Evolutionary conservation across 2,797 vertebrate species (phyloP), one percentile per base, ranked within the genome.

Genomic region (Protonibea diacanthus): DNA sequence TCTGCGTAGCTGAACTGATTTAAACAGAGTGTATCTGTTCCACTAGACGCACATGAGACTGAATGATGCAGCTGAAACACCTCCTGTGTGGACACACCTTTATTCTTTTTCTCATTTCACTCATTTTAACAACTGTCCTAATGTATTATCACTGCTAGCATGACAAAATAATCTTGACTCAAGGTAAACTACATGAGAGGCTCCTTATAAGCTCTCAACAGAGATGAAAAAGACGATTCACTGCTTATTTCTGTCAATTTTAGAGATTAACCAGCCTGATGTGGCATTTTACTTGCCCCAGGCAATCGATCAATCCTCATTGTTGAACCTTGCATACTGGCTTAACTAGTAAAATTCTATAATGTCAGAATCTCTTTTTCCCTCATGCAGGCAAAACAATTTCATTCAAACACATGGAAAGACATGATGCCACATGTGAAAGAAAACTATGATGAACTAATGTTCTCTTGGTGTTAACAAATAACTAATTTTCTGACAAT

Each of bases 391-490:
- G 5, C 47, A 55, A 58, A 38, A 10, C 8, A 21, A 33, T 23
- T 55, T 53, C 13, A 48, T 11, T n/a, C 9, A 57, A n/a, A 10
- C 44, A 23, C 17, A 40, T 1, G 20, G 17, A 59, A 40, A 61
- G 52, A 42, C 61, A 55, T 13, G 2, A 58, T 27, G 17, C 23
- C 25, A 4, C 20, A 42, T 59, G 7, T 38, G 33, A 21, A 33
- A 72, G 59, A 42, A 23, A 2, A 52, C 25, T 27, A 27, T 3
- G 25, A 27, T 27, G 25, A 27, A 59, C 9, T 11, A 73, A 55
- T 58, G 20, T 59, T 53, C 4, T 69, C n/a, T 60, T 74, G 62
- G 71, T 69, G 71, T 33, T 13, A 13, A 60, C 40, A 58, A 45
- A 61, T 47, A 7, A n/a, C 48, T 74, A 1, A 21, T 21, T 63